A percentile compares a stretch with the other conserved stretches of the same genome.
phyloP scores from a whole-genome alignment of 2,113 vertebrate genomes.

The Camelus bactrianus region DNA sequence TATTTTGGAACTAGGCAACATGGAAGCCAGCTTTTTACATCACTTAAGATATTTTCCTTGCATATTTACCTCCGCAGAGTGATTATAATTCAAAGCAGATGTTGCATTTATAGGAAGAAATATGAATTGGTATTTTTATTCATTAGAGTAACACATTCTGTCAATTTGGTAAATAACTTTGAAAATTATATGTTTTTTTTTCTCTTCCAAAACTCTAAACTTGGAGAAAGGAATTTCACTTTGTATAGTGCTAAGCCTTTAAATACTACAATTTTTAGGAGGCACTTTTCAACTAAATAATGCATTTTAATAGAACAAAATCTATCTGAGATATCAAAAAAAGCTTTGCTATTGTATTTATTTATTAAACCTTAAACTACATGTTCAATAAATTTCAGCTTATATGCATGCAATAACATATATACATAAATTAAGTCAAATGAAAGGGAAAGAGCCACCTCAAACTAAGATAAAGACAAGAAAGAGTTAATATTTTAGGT shows the following conservation, averaged over 20 bases:
- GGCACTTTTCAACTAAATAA: background rate
- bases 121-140: background rate
- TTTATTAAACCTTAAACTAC: background rate
- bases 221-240: background rate
- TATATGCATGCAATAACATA: background rate
- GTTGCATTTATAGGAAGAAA: background rate
- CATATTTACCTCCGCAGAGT: background rate
- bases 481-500: background rate
- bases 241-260: background rate
- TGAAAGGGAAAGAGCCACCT: background rate
- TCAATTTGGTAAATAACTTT: background rate
- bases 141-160: background rate
- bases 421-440: background rate
- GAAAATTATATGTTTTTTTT: background rate
- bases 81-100: background rate
- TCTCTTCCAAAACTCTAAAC: background rate
- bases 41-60: background rate
- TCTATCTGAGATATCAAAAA: background rate
- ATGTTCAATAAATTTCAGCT: background rate
- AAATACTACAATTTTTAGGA: background rate
- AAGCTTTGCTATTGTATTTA: background rate
- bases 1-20: background rate
- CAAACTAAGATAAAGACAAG: background rate
- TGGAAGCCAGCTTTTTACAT: background rate
- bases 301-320: background rate